Conservation (phyloP, 2,113 vertebrate species). For the Gymnorhina tibicen region DNA sequence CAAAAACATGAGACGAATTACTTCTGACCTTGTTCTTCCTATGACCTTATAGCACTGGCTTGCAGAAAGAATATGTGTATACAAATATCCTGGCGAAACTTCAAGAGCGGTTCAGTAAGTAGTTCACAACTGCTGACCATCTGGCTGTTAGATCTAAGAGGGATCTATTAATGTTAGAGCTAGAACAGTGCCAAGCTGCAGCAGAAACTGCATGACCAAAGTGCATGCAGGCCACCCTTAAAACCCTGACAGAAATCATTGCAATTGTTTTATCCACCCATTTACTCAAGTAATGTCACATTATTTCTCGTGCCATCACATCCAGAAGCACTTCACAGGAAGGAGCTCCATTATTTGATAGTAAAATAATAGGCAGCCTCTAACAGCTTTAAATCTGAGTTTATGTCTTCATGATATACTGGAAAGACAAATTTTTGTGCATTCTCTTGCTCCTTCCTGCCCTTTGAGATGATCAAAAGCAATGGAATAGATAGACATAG, state of each 20-base stretch:
- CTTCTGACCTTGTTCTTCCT: slow-evolving; percentile 50
- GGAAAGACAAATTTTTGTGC: not conserved
- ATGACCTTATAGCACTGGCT: slow-evolving; percentile 19
- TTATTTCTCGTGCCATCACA: not conserved
- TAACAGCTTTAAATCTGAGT: not conserved
- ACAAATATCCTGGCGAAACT: slow-evolving; percentile 15
- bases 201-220: not conserved
- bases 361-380: not conserved
- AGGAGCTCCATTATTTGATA: not conserved
- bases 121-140: slow-evolving; percentile 56
- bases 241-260: not conserved
- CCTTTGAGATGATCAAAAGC: not conserved
- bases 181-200: slow-evolving; percentile 9
- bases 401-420: not conserved
- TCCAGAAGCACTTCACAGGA: not conserved
- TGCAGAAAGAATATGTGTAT: not conserved
- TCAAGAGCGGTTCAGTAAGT: slow-evolving; percentile 32
- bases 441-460: not conserved
- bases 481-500: not conserved
- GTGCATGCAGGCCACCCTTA: not conserved
- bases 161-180: slow-evolving; percentile 10
- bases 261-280: not conserved
- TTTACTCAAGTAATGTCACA: not conserved
- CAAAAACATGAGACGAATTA: not conserved
- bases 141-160: slow-evolving; percentile 46